These are phyloP conservation scores for Benitochromis conjunctus DNA, from an alignment of 2,113 vertebrate species.

Conservation along the genomic window DNA sequence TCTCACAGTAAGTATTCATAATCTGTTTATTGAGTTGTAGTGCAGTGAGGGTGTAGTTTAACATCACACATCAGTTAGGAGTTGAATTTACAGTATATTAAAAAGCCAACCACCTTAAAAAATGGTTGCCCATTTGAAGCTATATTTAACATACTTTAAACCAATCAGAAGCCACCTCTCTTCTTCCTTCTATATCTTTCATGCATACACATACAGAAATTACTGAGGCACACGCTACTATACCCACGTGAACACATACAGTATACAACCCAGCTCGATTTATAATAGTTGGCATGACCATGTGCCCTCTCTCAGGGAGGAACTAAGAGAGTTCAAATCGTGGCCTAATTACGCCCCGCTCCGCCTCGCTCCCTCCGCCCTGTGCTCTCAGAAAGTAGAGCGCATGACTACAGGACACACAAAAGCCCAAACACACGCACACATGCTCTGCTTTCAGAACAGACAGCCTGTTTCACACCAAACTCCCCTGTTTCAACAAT, in stretches of 20 bases:
- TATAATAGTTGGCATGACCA: slow-evolving; percentile 70
- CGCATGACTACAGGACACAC: slow-evolving; percentile 35
- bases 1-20: not conserved
- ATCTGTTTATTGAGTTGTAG: not conserved
- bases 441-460: slow-evolving; percentile 47
- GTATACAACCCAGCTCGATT: slow-evolving; percentile 50
- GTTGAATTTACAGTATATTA: not conserved
- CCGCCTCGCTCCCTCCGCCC: slow-evolving; percentile 57
- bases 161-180: slow-evolving; percentile 35
- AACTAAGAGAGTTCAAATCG: slow-evolving; percentile 74
- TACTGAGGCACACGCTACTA: not conserved
- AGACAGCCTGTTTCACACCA: slow-evolving; percentile 60
- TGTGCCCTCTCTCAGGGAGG: slow-evolving; percentile 58
- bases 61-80: not conserved
- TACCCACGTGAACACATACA: slow-evolving; percentile 34
- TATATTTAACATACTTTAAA: slow-evolving; percentile 57
- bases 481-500: slow-evolving; percentile 35
- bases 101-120: slow-evolving; percentile 18
- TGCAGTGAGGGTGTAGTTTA: not conserved
- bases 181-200: not conserved
- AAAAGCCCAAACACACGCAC: not conserved
- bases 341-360: slow-evolving; percentile 72
- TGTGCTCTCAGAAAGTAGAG: slow-evolving; percentile 67
- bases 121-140: slow-evolving; percentile 11
- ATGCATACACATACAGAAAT: slow-evolving; percentile 25